phyloP scores from a whole-genome alignment of 37 sponge, comb jelly and placozoan species.

The Chondrilla cf. caribensis region DNA sequence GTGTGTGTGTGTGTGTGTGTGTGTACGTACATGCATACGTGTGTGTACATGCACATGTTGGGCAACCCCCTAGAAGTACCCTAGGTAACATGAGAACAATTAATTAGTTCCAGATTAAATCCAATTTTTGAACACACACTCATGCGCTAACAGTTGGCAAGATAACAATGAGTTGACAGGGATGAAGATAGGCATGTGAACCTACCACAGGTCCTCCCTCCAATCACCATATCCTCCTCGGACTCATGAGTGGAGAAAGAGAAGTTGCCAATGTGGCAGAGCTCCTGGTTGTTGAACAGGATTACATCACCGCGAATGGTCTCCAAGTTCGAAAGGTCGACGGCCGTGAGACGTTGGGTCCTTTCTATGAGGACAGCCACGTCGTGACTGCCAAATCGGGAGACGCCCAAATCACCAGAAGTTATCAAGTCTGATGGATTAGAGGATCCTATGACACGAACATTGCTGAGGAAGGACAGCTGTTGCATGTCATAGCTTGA shows the following conservation, averaged over 20 bases:
- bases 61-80: no score
- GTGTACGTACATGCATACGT: background rate
- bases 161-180: no score
- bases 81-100: no score
- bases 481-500: background rate
- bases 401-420: background rate
- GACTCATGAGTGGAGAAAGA: no score
- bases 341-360: background rate
- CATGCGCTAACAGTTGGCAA: no score
- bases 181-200: no score
- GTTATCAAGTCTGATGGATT: background rate
- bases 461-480: slow-evolving; percentile 49
- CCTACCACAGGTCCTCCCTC: no score
- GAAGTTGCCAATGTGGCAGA: slow-evolving; percentile 53
- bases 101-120: no score
- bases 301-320: slow-evolving; percentile 21
- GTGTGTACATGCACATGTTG: background rate
- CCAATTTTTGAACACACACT: no score
- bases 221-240: no score
- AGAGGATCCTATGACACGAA: slow-evolving; percentile 25
- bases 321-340: slow-evolving; percentile 25
- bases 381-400: background rate
- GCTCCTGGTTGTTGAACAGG: slow-evolving; percentile 10
- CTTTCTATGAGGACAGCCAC: background rate
- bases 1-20: background rate